Evolutionary conservation across 2,797 vertebrate species (phyloP).

Genomic region (Zalophus californianus): DNA sequence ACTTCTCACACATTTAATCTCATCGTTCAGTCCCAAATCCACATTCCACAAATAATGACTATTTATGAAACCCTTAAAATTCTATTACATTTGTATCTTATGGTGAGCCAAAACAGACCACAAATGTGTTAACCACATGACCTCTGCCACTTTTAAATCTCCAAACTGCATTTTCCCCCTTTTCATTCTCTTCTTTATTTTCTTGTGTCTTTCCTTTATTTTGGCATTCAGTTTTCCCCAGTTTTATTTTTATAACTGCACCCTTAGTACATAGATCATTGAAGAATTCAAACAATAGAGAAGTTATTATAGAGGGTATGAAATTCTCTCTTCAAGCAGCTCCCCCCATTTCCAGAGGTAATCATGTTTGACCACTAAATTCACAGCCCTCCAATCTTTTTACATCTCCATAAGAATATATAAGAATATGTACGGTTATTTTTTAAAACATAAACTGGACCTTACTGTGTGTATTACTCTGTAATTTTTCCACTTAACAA

Average conservation of each 20-base stretch:
- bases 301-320: not conserved
- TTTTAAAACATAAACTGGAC: not conserved
- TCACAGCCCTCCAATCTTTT: not conserved
- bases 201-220: not conserved
- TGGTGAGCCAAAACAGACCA: not conserved
- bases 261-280: not conserved
- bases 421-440: not conserved
- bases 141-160: not conserved
- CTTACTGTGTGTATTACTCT: not conserved
- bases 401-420: not conserved
- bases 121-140: not conserved
- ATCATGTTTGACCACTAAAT: not conserved
- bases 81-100: not conserved
- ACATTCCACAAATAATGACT: not conserved
- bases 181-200: not conserved
- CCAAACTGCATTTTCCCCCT: not conserved
- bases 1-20: constrained; percentile 44
- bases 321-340: not conserved
- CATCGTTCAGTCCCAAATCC: not conserved
- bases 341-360: not conserved
- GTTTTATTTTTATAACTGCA: constrained; percentile 53
- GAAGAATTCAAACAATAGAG: not conserved
- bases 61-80: not conserved
- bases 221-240: not conserved
- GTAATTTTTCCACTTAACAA: not conserved